Conservation (phyloP, 2,888 invertebrate species). For the Drosophila robusta region DNA sequence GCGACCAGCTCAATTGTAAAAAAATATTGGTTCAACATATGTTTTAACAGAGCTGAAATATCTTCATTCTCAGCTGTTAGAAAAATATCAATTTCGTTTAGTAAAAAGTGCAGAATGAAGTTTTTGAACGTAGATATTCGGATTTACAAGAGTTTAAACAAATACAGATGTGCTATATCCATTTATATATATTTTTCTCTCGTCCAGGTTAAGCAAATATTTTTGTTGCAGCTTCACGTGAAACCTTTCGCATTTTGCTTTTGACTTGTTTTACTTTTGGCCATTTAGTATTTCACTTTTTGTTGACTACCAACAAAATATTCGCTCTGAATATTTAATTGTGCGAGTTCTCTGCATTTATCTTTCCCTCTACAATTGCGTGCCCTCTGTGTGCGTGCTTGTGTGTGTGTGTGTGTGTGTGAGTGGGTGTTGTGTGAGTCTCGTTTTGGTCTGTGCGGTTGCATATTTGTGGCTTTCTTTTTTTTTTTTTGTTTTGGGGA, state of each 20-base stretch:
- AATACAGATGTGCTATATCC: background rate
- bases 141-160: background rate
- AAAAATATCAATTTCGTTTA: too few relatives aligned
- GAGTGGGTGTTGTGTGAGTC: slow-evolving; percentile 19
- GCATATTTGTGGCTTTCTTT: slow-evolving; percentile 67
- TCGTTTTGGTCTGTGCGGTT: slow-evolving; percentile 61
- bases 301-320: slow-evolving; percentile 56
- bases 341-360: slow-evolving; percentile 55
- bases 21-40: too few relatives aligned
- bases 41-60: too few relatives aligned
- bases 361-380: slow-evolving; percentile 14
- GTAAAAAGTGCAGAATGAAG: background rate
- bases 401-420: background rate
- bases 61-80: too few relatives aligned
- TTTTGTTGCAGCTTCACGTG: slow-evolving; percentile 7
- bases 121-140: background rate
- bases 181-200: background rate
- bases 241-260: slow-evolving; percentile 10
- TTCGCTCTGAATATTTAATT: slow-evolving; percentile 77
- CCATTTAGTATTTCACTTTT: slow-evolving; percentile 39
- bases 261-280: slow-evolving; percentile 31
- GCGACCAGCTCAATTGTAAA: too few relatives aligned
- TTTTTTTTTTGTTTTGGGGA: slow-evolving; percentile 9
- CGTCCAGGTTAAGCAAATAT: slow-evolving; percentile 12
- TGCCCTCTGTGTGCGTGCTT: slow-evolving; percentile 1